Evolutionary conservation across 64 coral and sea anemone species (phyloP).

Genomic region (Platygyra sinensis): DNA sequence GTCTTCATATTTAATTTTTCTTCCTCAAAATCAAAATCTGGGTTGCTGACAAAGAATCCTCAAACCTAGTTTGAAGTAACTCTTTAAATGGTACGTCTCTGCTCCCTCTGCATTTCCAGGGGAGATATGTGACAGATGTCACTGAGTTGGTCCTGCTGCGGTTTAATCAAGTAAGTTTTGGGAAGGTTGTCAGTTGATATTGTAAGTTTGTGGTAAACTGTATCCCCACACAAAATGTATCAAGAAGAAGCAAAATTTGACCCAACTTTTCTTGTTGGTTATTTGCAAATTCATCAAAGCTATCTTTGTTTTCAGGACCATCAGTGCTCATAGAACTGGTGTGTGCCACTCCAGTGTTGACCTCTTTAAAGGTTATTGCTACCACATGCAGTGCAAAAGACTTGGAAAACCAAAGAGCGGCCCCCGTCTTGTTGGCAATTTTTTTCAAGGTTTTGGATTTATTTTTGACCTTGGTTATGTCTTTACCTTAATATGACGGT

Average conservation of each 20-base stretch:
- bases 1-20: not conserved
- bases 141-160: slow-evolving; percentile 31
- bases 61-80: too few species aligned
- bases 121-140: slow-evolving; percentile 12
- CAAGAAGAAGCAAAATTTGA: slow-evolving; percentile 49
- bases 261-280: slow-evolving; percentile 44
- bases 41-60: not conserved
- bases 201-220: too few species aligned
- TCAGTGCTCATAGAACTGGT: not conserved
- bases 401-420: slow-evolving; percentile 60
- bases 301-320: not conserved
- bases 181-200: too few species aligned
- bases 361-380: slow-evolving; percentile 32
- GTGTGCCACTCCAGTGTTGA: slow-evolving; percentile 20
- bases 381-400: slow-evolving; percentile 56
- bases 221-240: too few species aligned
- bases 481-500: slow-evolving; percentile 34
- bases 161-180: too few species aligned
- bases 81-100: slow-evolving; percentile 36
- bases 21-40: not conserved
- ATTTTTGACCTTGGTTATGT: slow-evolving; percentile 34
- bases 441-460: slow-evolving; percentile 60
- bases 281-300: not conserved
- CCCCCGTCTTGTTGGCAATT: slow-evolving; percentile 11
- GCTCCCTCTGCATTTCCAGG: slow-evolving; percentile 44